These are phyloP conservation scores for Eupithecia insigniata DNA, from an alignment of 2,888 invertebrate species.

Conservation along the genomic window DNA sequence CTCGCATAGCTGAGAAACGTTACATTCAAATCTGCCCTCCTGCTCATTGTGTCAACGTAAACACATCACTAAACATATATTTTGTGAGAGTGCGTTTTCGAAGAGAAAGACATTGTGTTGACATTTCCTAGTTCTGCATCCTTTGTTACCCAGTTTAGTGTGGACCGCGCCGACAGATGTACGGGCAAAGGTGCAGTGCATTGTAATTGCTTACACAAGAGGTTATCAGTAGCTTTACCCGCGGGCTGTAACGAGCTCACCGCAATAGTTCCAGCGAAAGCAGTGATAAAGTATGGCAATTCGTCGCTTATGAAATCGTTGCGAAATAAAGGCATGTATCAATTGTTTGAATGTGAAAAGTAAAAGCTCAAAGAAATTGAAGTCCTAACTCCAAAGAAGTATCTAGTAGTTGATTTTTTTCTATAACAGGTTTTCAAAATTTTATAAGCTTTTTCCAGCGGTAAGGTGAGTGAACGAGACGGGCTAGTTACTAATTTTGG, in stretches of 20 bases:
- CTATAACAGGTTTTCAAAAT: not conserved
- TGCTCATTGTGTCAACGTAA: too few species aligned
- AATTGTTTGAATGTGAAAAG: not conserved
- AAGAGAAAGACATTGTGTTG: not conserved
- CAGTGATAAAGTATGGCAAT: constrained; percentile 13
- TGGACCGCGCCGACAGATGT: constrained; percentile 52
- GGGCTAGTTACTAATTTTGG: too few species aligned
- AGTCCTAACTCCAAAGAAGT: not conserved
- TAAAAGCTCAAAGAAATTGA: not conserved
- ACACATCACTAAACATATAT: too few species aligned
- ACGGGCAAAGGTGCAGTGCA: constrained; percentile 51
- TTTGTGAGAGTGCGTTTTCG: not conserved
- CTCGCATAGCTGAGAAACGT: too few species aligned
- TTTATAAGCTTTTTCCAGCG: not conserved
- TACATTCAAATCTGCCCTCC: too few species aligned
- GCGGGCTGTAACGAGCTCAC: constrained; percentile 46
- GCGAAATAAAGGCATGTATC: not conserved
- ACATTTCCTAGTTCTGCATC: not conserved
- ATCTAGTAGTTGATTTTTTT: not conserved
- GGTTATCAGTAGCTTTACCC: constrained; percentile 52
- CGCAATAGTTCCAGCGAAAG: constrained; percentile 25
- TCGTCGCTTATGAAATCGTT: constrained; percentile 11
- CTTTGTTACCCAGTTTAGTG: constrained; percentile 39
- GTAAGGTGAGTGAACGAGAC: not conserved
- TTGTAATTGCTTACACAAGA: constrained; percentile 58